Percentiles rank a stretch among this genome's conserved stretches.
phyloP scores from a whole-genome alignment of 2,113 vertebrate genomes.

The Pygathrix nemaeus region DNA sequence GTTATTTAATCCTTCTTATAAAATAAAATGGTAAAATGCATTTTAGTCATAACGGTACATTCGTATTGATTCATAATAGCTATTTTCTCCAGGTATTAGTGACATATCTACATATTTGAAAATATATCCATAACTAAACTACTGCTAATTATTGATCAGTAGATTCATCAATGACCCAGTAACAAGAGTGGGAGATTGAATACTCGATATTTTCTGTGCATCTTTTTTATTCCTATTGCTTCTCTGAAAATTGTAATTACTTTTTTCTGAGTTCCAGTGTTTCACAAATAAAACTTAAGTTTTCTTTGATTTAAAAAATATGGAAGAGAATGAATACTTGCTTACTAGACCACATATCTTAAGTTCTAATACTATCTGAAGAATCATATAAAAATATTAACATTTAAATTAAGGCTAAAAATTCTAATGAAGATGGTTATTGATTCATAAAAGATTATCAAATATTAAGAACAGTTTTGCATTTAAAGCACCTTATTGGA shows the following conservation, averaged over 20 bases:
- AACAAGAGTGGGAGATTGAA: neutral
- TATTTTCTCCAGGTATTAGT: neutral
- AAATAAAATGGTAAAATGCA: neutral
- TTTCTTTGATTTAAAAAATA: neutral
- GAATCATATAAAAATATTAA: neutral
- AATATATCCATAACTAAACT: neutral
- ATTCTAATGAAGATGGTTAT: neutral
- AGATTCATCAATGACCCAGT: neutral
- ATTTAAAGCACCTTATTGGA: neutral
- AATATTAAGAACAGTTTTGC: neutral
- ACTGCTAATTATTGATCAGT: neutral
- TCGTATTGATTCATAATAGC: neutral
- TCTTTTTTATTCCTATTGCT: neutral
- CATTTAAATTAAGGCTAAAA: neutral
- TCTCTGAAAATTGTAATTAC: neutral
- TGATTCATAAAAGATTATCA: neutral
- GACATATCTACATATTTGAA: neutral
- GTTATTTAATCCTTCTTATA: neutral
- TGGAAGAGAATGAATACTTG: neutral
- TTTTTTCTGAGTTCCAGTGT: neutral
- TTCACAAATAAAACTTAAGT: neutral
- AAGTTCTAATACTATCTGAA: neutral
- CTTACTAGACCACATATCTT: neutral
- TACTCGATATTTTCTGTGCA: neutral
- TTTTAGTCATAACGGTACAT: neutral